These are phyloP conservation scores for Ericerus pela DNA, from an alignment of 1,140 invertebrate genomes.

Conservation along the genomic window DNA sequence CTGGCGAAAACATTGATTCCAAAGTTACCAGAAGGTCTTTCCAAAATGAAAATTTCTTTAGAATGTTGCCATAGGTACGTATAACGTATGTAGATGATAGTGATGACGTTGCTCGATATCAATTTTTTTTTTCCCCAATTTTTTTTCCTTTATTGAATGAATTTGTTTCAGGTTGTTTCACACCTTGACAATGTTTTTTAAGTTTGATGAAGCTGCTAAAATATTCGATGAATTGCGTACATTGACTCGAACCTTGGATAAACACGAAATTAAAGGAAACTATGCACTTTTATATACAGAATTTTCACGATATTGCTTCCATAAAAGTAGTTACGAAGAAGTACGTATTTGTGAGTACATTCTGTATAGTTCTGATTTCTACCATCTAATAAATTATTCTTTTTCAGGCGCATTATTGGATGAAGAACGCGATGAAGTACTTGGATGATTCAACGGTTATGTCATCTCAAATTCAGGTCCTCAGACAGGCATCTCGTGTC, in stretches of 20 bases:
- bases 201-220: constrained; percentile 49
- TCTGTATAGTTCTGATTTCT: constrained; percentile 8
- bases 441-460: constrained; percentile 39
- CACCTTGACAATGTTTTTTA: constrained; percentile 61
- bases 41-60: constrained; percentile 37
- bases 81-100: not conserved
- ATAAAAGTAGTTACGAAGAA: constrained; percentile 65
- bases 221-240: constrained; percentile 44
- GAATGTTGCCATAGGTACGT: constrained; percentile 58
- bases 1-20: constrained; percentile 45
- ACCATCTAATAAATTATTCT: constrained; percentile 17
- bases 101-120: not conserved
- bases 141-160: constrained; percentile 17
- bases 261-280: constrained; percentile 36
- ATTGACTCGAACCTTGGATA: constrained; percentile 37
- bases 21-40: constrained; percentile 33
- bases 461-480: constrained; percentile 43
- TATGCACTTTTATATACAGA: constrained; percentile 58
- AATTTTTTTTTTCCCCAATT: constrained; percentile 11
- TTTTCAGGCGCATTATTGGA: constrained; percentile 46
- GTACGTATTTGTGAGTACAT: constrained; percentile 29
- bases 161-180: constrained; percentile 51
- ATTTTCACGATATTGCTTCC: constrained; percentile 62
- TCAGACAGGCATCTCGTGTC: constrained; percentile 66
- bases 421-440: constrained; percentile 50